A percentile compares a stretch with the other conserved stretches of the same genome.
Evolutionary conservation across 2,113 vertebrate genomes (phyloP).

Genomic region (Aspidoscelis tigris): DNA sequence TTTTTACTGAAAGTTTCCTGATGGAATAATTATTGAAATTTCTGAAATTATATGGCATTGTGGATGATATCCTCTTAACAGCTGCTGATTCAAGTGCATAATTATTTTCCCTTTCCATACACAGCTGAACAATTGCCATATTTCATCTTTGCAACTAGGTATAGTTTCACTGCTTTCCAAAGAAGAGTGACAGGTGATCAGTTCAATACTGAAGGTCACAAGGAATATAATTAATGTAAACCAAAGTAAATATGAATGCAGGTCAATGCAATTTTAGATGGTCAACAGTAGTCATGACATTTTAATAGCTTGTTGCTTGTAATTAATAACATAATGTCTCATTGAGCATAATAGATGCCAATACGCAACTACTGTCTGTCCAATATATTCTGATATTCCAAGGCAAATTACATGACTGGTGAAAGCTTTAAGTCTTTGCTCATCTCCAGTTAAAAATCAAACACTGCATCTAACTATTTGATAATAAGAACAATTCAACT

Average conservation of each 20-base stretch:
- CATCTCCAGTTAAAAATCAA: no score
- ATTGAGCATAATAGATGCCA: neutral
- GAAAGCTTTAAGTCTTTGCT: neutral
- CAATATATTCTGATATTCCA: neutral
- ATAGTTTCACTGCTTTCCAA: neutral
- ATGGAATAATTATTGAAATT: conserved; percentile 17
- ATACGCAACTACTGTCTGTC: neutral
- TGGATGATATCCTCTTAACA: neutral
- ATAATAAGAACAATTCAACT: no score
- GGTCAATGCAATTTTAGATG: neutral
- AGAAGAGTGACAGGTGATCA: neutral
- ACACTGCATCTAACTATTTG: no score
- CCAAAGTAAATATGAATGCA: neutral
- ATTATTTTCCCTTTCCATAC: neutral
- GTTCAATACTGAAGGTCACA: neutral
- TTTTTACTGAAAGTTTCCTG: neutral
- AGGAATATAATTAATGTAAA: neutral
- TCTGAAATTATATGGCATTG: conserved; percentile 1
- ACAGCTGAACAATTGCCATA: neutral
- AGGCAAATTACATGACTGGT: neutral
- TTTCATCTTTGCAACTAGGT: neutral
- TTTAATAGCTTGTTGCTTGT: neutral
- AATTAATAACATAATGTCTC: neutral
- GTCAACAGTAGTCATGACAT: neutral
- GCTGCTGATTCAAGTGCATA: conserved; percentile 1